phyloP scores from a whole-genome alignment of 2,797 vertebrate genomes.

The Sebastes elongatus region DNA sequence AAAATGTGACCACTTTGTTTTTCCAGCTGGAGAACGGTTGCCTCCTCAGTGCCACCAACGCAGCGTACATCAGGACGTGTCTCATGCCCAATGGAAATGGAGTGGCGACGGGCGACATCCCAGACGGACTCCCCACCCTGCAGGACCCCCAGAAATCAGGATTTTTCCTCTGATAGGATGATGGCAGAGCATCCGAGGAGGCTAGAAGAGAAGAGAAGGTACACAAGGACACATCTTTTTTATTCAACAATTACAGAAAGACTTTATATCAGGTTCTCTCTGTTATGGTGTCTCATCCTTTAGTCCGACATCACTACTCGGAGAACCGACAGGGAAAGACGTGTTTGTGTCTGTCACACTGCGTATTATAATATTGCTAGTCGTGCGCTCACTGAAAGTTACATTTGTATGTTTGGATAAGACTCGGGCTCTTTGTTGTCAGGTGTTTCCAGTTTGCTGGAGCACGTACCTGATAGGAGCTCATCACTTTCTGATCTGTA shows the following conservation, averaged over 20 bases:
- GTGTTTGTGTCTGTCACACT: not conserved
- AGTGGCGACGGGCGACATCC: slow-evolving; percentile 2
- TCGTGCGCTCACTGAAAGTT: not conserved
- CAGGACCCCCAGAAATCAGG: slow-evolving; percentile 72
- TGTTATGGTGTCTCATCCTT: not conserved
- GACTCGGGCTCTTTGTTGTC: not conserved
- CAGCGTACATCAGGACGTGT: slow-evolving; percentile 65
- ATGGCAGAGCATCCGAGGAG: not conserved
- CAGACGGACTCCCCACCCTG: slow-evolving; percentile 49
- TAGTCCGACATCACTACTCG: not conserved
- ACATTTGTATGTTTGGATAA: not conserved
- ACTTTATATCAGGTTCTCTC: not conserved
- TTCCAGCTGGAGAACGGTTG: slow-evolving; percentile 68
- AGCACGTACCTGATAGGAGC: not conserved
- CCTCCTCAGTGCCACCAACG: slow-evolving; percentile 56
- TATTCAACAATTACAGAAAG: not conserved
- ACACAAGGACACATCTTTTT: not conserved
- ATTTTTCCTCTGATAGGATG: slow-evolving; percentile 71
- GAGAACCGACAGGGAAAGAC: not conserved
- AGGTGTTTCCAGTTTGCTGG: not conserved
- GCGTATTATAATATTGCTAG: not conserved
- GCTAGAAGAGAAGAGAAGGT: slow-evolving; percentile 4
- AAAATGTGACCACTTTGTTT: not conserved
- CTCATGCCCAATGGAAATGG: slow-evolving; percentile 60
- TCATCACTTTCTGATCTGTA: not conserved